These are phyloP conservation scores for Somateria mollissima DNA, from an alignment of 2,797 vertebrate species.

Conservation along the genomic window DNA sequence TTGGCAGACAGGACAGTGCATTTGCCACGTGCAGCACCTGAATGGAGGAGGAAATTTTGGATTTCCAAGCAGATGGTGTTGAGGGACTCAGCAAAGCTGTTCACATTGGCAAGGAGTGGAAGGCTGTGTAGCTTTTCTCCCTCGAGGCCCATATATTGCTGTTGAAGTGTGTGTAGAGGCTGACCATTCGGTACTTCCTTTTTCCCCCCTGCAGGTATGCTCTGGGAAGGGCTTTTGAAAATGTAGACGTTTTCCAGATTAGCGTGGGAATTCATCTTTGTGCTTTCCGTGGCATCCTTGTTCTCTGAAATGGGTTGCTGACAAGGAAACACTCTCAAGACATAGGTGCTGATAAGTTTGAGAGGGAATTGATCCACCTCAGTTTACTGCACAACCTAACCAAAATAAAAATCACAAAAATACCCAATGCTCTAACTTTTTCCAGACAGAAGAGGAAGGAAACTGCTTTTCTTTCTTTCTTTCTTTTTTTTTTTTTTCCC, in stretches of 20 bases:
- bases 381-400: not conserved
- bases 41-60: conserved; percentile 68
- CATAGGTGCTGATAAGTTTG: not conserved
- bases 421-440: not conserved
- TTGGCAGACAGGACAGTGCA: conserved; percentile 62
- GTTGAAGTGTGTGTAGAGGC: not conserved
- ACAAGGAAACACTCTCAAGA: not conserved
- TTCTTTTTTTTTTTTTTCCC: not conserved
- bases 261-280: conserved; percentile 7
- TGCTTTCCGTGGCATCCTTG: not conserved
- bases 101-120: conserved; percentile 48
- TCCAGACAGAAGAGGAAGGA: conserved; percentile 59
- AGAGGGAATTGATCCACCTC: not conserved
- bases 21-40: conserved; percentile 67
- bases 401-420: not conserved
- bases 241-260: not conserved
- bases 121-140: not conserved
- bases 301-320: not conserved
- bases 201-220: not conserved
- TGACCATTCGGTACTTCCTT: not conserved
- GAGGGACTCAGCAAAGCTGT: conserved; percentile 68
- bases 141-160: conserved; percentile 11
- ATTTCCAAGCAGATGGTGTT: conserved; percentile 65
- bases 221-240: not conserved
- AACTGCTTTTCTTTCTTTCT: conserved; percentile 29